Percentiles rank a stretch among this genome's conserved stretches.
phyloP scores from a whole-genome alignment of 2,888 invertebrate genomes.

The Tortrix viridana region DNA sequence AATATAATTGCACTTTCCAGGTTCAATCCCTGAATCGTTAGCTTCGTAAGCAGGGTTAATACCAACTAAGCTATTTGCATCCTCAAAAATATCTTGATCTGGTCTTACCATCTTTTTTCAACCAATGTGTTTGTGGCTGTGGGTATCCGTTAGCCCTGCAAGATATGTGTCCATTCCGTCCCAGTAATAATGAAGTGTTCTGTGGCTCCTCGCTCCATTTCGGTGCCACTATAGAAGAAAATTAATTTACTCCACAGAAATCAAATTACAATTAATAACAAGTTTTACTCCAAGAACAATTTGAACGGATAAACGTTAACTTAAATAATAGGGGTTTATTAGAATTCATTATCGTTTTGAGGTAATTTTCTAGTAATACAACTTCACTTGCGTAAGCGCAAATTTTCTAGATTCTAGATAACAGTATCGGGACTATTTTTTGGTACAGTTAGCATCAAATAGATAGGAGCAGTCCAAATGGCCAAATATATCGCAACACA shows the following conservation, averaged over 20 bases:
- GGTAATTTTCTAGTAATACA: neutral
- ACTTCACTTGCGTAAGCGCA: neutral
- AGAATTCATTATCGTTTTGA: slow-evolving; percentile 23
- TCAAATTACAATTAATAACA: slow-evolving; percentile 34
- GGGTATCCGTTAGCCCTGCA: slow-evolving; percentile 94
- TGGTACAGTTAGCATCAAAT: too few species aligned
- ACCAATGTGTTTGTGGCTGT: slow-evolving; percentile 89
- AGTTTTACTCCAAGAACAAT: slow-evolving; percentile 21
- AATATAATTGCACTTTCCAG: too few species aligned
- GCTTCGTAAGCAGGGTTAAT: too few species aligned
- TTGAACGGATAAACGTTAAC: slow-evolving; percentile 18
- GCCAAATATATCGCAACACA: too few species aligned
- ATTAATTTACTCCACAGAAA: slow-evolving; percentile 10
- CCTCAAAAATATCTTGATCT: too few species aligned
- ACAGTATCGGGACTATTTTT: too few species aligned
- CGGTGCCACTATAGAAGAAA: slow-evolving; percentile 86
- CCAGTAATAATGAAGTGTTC: slow-evolving; percentile 89
- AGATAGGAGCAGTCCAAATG: too few species aligned
- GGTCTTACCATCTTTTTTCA: slow-evolving; percentile 87
- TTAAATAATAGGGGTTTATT: slow-evolving; percentile 26
- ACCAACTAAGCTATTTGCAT: too few species aligned
- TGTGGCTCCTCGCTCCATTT: slow-evolving; percentile 90
- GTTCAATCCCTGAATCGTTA: too few species aligned
- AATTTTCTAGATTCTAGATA: too few species aligned
- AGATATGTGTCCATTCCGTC: slow-evolving; percentile 88